Evolutionary conservation across 2,888 invertebrate species (phyloP), one percentile per base, ranked within the genome.

Genomic region (Conops quadrifasciatus): DNA sequence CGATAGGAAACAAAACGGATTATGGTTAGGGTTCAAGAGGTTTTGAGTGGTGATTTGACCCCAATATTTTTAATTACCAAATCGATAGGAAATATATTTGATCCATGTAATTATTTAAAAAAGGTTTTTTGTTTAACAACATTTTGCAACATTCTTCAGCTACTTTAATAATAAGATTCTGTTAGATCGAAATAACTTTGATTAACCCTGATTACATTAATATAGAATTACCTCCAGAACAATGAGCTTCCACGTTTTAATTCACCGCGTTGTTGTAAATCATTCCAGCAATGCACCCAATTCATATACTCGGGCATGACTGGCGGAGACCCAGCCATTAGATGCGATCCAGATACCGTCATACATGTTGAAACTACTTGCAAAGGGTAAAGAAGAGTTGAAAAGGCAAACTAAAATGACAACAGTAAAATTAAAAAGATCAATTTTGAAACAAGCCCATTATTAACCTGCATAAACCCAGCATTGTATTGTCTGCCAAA

Each of bases 281-380:
- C 94, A 72, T 88, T 88, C 92, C 93, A 96, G 85, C 97, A 97
- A 71, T 92, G 89, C 11, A 90, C 84, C 97, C 97, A 97, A 66
- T 89, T 89, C 1, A 87, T 86, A 83, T 96, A 97, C 65, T 90
- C 87, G 0, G 95, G 94, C 93, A 96, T 95, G 59, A 90, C 87
- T 0, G 95, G 95, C 43, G 94, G 94, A 72, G 90, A 89, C 26
- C 95, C 96, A 64, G 95, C 95, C 75, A 89, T 88, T 67, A 97
- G 88, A 88, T 91, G 91, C 19, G 92, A 92, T 73, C 94, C 92
- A 73, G 92, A 92, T 13, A 97, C 93, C 72, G 93, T 90, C 94
- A 97, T 96, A 80, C 96, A 94, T 72, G 94, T 94, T 15, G 95
- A 93, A 1, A 97, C 95, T 72, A 98, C 93, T 83, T 93, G 91